phyloP scores from a whole-genome alignment of 2,888 invertebrate species.

The Seira ritae region DNA sequence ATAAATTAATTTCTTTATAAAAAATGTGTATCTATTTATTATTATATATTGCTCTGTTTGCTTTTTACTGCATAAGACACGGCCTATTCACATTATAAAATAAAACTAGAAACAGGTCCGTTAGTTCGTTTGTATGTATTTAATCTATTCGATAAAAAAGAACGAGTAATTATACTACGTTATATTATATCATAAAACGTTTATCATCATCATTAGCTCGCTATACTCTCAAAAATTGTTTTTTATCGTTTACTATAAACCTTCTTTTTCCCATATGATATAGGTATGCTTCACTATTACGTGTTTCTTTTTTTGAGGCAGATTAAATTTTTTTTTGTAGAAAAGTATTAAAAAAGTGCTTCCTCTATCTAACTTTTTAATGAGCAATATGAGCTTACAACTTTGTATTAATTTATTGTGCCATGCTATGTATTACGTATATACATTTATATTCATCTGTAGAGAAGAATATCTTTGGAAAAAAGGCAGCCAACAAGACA shows the following conservation, averaged over 20 bases:
- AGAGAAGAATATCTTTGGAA: too few relatives aligned
- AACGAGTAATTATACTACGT: constrained; percentile 9
- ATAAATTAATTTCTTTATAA: too few relatives aligned
- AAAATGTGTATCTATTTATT: too few relatives aligned
- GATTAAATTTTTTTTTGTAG: not conserved
- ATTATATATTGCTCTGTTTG: too few relatives aligned
- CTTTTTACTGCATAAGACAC: too few relatives aligned
- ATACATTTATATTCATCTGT: too few relatives aligned
- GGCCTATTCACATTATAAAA: not conserved
- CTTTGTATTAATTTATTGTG: not conserved
- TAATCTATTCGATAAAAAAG: constrained; percentile 17
- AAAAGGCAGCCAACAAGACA: too few relatives aligned
- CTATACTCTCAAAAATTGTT: constrained; percentile 26
- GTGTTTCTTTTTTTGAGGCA: constrained; percentile 12
- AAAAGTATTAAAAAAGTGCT: constrained; percentile 16
- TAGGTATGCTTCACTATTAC: too few relatives aligned
- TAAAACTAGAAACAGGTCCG: not conserved
- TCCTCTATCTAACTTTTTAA: constrained; percentile 28
- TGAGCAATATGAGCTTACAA: not conserved
- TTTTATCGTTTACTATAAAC: constrained; percentile 28
- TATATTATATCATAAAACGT: constrained; percentile 49
- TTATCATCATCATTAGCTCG: constrained; percentile 46
- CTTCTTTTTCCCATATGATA: constrained; percentile 55
- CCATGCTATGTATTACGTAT: too few relatives aligned
- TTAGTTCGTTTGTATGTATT: too few relatives aligned